Percentiles rank a stretch among this genome's conserved stretches.
phyloP scores from a whole-genome alignment of 2,888 invertebrate genomes.

The Drosophila neutralis region DNA sequence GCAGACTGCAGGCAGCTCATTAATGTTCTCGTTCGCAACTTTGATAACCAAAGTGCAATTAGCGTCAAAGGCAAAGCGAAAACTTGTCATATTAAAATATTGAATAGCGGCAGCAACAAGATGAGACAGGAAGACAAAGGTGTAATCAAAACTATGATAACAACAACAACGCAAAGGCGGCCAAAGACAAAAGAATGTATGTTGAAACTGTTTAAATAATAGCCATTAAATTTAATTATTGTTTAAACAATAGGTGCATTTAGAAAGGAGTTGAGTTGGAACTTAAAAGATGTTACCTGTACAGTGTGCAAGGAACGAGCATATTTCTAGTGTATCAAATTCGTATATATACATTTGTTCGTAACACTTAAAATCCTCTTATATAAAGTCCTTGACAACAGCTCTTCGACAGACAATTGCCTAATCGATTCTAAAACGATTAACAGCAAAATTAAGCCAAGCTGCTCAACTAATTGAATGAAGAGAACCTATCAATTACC shows the following conservation, averaged over 20 bases:
- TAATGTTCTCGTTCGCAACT: slow-evolving; percentile 69
- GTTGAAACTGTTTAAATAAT: slow-evolving; percentile 13
- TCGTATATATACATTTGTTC: not conserved
- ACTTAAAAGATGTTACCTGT: not conserved
- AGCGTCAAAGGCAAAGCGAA: slow-evolving; percentile 62
- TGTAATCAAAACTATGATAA: slow-evolving; percentile 15
- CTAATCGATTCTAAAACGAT: slow-evolving; percentile 33
- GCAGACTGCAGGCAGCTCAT: slow-evolving; percentile 60
- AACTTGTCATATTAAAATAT: slow-evolving; percentile 79
- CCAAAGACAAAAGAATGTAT: slow-evolving; percentile 11
- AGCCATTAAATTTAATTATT: slow-evolving; percentile 16
- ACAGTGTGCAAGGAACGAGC: not conserved
- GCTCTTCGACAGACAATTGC: not conserved
- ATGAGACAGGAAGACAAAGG: slow-evolving; percentile 25
- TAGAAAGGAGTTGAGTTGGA: not conserved
- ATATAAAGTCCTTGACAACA: not conserved
- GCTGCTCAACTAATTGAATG: slow-evolving; percentile 27
- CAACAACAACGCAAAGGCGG: slow-evolving; percentile 9
- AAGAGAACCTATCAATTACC: slow-evolving; percentile 54
- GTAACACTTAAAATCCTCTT: not conserved
- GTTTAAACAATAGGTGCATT: not conserved
- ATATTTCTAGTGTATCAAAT: not conserved
- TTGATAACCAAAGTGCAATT: slow-evolving; percentile 76
- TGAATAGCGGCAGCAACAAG: slow-evolving; percentile 62
- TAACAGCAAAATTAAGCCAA: slow-evolving; percentile 19